A percentile compares a stretch with the other conserved stretches of the same genome.
Conservation (phyloP, 2,888 invertebrate genomes). For the Philopedon plagiatum region DNA sequence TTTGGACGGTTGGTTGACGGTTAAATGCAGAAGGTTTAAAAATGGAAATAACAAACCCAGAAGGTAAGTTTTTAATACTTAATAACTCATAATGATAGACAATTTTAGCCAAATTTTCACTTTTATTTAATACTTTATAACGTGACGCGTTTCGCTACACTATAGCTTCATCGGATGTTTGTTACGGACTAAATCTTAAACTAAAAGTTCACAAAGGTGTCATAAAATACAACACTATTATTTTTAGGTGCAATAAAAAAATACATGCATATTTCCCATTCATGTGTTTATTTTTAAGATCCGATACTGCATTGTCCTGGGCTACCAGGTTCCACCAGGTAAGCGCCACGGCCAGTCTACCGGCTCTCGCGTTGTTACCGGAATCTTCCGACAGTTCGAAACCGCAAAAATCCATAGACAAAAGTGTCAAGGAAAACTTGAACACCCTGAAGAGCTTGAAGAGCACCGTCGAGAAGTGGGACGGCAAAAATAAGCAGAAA, state of each 20-base stretch:
- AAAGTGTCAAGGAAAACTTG: constrained; percentile 65
- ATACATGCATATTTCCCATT: no score
- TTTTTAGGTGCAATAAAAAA: no score
- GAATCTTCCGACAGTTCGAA: constrained; percentile 59
- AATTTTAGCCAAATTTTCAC: no score
- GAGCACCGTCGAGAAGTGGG: constrained; percentile 48
- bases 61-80: constrained; percentile 31
- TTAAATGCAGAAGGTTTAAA: constrained; percentile 79
- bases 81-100: no score
- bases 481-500: background rate
- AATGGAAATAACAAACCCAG: constrained; percentile 57
- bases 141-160: no score
- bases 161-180: no score
- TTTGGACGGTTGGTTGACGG: constrained; percentile 91
- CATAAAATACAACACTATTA: no score
- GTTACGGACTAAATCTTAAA: no score
- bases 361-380: constrained; percentile 75
- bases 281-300: constrained; percentile 53
- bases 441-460: constrained; percentile 64
- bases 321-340: constrained; percentile 85
- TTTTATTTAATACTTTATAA: no score
- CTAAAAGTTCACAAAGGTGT: no score
- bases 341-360: constrained; percentile 86
- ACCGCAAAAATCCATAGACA: constrained; percentile 61
- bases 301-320: constrained; percentile 72